Evolutionary conservation across 2,888 invertebrate species (phyloP).

Genomic region (Lochmaea capreae): DNA sequence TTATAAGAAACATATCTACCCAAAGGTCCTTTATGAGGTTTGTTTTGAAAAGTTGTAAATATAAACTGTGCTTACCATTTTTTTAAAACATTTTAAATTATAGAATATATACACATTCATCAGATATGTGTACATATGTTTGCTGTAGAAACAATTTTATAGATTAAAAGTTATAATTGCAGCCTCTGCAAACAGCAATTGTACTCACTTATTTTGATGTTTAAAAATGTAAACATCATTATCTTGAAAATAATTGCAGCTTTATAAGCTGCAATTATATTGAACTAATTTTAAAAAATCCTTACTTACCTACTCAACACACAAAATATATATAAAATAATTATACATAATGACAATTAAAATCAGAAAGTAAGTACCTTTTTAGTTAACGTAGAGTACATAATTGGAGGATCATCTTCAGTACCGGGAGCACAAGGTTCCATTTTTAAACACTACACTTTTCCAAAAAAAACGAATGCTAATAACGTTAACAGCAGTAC

Average conservation of each 20-base stretch:
- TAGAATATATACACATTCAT: neutral
- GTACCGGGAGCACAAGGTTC: conserved; percentile 61
- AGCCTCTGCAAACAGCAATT: neutral
- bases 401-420: conserved; percentile 57
- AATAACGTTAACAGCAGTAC: conserved; percentile 31
- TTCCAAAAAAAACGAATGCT: conserved; percentile 42
- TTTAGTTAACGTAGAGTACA: conserved; percentile 54
- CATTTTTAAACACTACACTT: conserved; percentile 52
- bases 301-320: conserved; percentile 27
- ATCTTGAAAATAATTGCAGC: neutral
- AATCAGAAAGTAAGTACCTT: conserved; percentile 53
- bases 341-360: neutral
- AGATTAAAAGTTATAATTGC: neutral
- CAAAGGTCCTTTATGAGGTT: no score
- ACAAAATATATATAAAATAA: conserved; percentile 13
- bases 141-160: neutral
- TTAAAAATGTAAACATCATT: conserved; percentile 16
- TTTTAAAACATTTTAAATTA: neutral
- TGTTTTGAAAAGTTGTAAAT: neutral
- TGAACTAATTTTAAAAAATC: conserved; percentile 16
- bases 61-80: conserved; percentile 1
- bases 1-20: no score
- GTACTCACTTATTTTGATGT: conserved; percentile 9
- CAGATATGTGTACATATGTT: neutral
- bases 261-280: conserved; percentile 15